Evolutionary conservation across 2,797 vertebrate species (phyloP).

Genomic region (Fistularia tabacaria): DNA sequence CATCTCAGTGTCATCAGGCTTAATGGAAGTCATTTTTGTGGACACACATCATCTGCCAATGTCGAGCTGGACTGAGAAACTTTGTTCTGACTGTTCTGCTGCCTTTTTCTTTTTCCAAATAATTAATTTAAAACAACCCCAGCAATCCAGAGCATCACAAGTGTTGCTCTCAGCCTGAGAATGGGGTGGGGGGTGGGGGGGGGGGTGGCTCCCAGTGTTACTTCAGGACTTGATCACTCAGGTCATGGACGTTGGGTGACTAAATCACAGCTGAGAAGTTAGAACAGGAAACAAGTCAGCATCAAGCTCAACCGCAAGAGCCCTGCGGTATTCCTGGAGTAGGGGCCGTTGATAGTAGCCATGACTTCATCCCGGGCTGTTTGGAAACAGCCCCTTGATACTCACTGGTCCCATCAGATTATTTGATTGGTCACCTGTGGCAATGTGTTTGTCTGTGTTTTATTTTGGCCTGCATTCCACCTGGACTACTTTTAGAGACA

Average conservation of each 20-base stretch:
- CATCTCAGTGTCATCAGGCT: too few species aligned
- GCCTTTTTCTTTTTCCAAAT: too few species aligned
- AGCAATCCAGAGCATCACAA: too few species aligned
- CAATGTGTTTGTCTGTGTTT: conserved; percentile 57
- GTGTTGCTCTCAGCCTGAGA: too few species aligned
- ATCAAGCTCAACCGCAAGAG: conserved; percentile 41
- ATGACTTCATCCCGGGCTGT: conserved; percentile 55
- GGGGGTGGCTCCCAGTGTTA: too few species aligned
- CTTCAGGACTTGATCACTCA: too few species aligned
- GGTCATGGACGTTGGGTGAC: conserved; percentile 8
- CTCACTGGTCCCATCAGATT: conserved; percentile 48
- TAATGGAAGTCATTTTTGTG: too few species aligned
- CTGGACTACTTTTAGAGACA: conserved; percentile 53
- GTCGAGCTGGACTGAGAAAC: too few species aligned
- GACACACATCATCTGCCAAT: too few species aligned
- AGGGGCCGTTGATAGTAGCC: conserved; percentile 54
- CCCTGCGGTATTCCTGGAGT: conserved; percentile 43
- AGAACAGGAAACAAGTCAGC: conserved; percentile 41
- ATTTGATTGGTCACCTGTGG: conserved; percentile 68
- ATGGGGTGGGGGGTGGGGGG: too few species aligned
- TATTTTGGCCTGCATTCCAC: conserved; percentile 63
- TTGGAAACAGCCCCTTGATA: conserved; percentile 53
- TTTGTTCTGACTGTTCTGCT: too few species aligned
- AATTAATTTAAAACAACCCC: too few species aligned
- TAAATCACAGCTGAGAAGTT: conserved; percentile 21